Evolutionary conservation across 2,113 vertebrate genomes (phyloP).

Genomic region (Amazona vittata): DNA sequence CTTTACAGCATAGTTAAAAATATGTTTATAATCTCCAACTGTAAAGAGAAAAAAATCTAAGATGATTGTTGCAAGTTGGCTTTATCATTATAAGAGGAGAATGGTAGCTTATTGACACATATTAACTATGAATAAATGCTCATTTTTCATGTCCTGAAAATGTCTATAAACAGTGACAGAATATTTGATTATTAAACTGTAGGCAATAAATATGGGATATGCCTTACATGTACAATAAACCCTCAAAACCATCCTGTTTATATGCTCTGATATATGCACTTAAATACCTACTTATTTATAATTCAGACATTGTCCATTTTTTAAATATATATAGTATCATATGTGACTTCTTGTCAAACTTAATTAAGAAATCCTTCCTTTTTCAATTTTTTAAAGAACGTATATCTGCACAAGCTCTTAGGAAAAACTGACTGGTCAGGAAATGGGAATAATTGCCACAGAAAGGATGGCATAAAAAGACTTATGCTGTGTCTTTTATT

Average conservation of each 20-base stretch:
- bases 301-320: constrained; percentile 17
- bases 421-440: constrained; percentile 26
- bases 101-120: background rate
- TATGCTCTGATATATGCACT: constrained; percentile 19
- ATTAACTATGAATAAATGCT: constrained; percentile 6
- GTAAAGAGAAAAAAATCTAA: constrained; percentile 16
- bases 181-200: constrained; percentile 41
- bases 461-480: background rate
- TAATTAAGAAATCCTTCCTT: background rate
- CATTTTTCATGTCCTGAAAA: constrained; percentile 28
- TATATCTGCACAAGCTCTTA: background rate
- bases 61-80: background rate
- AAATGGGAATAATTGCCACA: background rate
- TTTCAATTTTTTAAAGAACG: background rate
- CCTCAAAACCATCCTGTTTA: background rate
- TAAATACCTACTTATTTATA: constrained; percentile 35
- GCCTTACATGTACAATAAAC: constrained; percentile 23
- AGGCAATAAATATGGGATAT: constrained; percentile 14
- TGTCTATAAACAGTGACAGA: constrained; percentile 21
- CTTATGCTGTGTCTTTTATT: background rate
- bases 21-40: background rate
- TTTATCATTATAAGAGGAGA: constrained; percentile 4
- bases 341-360: background rate
- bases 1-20: background rate
- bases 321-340: background rate